Evolutionary conservation across 2,113 vertebrate species (phyloP), one percentile per base, ranked within the genome.

Genomic region (Mesembrinibis cayennensis): DNA sequence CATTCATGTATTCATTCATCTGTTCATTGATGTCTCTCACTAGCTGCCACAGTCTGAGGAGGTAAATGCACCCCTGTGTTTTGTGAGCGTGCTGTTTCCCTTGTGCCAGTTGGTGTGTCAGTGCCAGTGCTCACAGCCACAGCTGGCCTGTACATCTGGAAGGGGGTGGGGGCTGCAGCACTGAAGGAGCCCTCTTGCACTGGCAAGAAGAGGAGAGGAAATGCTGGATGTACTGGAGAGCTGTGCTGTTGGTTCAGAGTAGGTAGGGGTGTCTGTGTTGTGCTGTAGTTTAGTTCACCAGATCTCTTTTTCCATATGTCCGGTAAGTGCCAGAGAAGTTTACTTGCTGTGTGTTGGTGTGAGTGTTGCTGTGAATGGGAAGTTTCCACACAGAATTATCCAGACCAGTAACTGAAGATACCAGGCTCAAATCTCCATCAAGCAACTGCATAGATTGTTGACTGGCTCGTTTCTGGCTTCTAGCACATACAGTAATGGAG

Each of bases 1-100:
- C 96, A 72, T 91, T 90, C 70, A 32, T 45, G 66, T 82, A 49
- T 36, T 82, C 80, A 96, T 67, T 91, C 69, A 9, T 49, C 62
- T 95, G 40, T 79, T 70, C 87, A 93, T 72, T 97, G 95, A 38
- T 95, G 61, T 96, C 63, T 90, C 58, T 70, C 90, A 70, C 95
- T 92, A 99, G 98, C 98, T 99, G n/a, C 98, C 98, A 93, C 98
- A 95, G 78, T 98, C 98, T 74, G 90, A 98, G 65, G 98, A 99
- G 98, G 98, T 99, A 98, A 99, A 96, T 67, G 67, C 62, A 69
- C 59, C 90, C 55, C 17, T 58, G 79, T 85, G 86, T 93, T 80
- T 80, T 82, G 93, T 96, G 87, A 40, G 7, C 19, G 14, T 89
- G 76, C 25, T 16, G 25, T 85, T 56, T 42, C 36, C 66, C 74